Evolutionary conservation across 1,140 invertebrate species (phyloP).

Genomic region (Conus ventricosus): DNA sequence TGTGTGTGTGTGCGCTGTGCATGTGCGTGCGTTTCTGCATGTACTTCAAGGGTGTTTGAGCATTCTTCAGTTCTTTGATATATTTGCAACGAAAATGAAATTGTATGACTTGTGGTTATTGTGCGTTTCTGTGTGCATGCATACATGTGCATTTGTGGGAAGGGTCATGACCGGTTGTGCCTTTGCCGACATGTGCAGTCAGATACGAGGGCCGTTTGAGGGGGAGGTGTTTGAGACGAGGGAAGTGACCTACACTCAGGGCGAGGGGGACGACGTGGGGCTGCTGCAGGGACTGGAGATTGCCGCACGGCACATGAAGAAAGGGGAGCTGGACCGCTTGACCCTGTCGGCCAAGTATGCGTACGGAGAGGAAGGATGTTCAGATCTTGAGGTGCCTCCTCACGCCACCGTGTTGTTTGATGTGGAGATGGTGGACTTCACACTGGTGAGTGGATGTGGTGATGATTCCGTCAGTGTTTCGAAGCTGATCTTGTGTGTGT

Average conservation of each 20-base stretch:
- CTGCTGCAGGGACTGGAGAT: slow-evolving; percentile 90
- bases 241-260: slow-evolving; percentile 88
- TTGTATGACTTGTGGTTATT: too few relatives aligned
- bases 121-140: too few relatives aligned
- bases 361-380: slow-evolving; percentile 85
- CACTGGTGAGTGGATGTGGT: slow-evolving; percentile 79
- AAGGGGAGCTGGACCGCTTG: slow-evolving; percentile 86
- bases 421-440: slow-evolving; percentile 86
- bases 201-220: slow-evolving; percentile 85
- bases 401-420: slow-evolving; percentile 88
- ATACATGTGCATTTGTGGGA: too few relatives aligned
- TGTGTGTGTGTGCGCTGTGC: too few relatives aligned
- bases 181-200: slow-evolving; percentile 77
- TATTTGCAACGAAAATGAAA: too few relatives aligned
- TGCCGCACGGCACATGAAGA: slow-evolving; percentile 88
- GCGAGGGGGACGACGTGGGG: slow-evolving; percentile 86
- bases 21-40: too few relatives aligned
- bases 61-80: too few relatives aligned
- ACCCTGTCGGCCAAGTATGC: slow-evolving; percentile 86
- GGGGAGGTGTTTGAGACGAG: slow-evolving; percentile 81
- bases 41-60: background rate
- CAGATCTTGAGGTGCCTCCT: slow-evolving; percentile 85
- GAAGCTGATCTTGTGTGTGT: too few relatives aligned
- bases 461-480: too few relatives aligned
- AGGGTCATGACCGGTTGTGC: too few relatives aligned